These are phyloP conservation scores for Lutraria rhynchaena DNA, from an alignment of 1,140 invertebrate genomes.

Conservation along the genomic window DNA sequence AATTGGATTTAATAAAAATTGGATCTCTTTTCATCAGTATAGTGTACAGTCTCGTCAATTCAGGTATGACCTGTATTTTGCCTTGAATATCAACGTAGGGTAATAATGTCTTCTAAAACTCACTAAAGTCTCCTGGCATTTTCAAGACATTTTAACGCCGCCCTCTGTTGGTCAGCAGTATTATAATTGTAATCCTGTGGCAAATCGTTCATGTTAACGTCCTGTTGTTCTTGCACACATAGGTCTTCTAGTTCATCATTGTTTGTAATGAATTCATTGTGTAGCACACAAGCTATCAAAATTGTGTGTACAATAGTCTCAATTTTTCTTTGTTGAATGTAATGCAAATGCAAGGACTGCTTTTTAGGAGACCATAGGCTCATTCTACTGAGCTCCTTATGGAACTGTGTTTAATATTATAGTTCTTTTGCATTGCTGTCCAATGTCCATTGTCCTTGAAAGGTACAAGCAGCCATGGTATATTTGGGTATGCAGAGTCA, in stretches of 20 bases:
- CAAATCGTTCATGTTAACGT: too few species aligned
- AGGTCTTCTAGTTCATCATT: constrained; percentile 14
- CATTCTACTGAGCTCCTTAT: constrained; percentile 4
- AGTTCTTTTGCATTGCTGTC: neutral
- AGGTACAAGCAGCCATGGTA: neutral
- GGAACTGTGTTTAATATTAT: neutral
- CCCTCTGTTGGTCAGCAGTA: neutral
- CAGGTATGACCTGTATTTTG: too few species aligned
- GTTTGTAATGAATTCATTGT: constrained; percentile 1
- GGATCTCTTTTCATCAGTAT: too few species aligned
- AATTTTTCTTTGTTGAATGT: neutral
- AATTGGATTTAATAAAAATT: too few species aligned
- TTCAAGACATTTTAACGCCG: neutral
- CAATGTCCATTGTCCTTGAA: neutral
- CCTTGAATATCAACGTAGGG: too few species aligned
- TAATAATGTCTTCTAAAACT: too few species aligned
- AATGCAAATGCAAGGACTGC: neutral
- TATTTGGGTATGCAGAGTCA: constrained; percentile 12
- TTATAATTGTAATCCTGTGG: neutral
- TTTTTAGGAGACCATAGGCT: constrained; percentile 10
- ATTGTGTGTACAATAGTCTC: neutral
- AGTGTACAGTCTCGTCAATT: too few species aligned
- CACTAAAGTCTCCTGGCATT: constrained; percentile 6
- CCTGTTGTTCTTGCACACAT: neutral
- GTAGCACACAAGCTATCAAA: neutral